Percentiles rank a stretch among this genome's conserved stretches.
Conservation (phyloP, 2,888 invertebrate genomes). For the Cordylochernes scorpioides region DNA sequence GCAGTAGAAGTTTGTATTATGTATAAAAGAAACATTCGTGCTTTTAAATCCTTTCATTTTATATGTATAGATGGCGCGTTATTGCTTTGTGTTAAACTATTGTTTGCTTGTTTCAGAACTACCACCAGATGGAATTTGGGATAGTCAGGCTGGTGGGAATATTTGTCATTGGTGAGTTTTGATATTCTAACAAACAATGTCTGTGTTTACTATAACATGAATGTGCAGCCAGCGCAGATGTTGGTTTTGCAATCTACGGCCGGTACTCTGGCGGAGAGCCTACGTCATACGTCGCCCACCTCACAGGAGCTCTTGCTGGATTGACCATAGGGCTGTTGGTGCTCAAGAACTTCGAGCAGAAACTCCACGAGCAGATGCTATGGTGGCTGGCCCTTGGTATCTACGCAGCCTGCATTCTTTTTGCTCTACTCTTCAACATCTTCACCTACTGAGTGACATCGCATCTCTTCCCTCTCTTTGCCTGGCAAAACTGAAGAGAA, state of each 20-base stretch:
- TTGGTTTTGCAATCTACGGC: slow-evolving; percentile 79
- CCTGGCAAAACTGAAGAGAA: too few species aligned
- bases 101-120: slow-evolving; percentile 40
- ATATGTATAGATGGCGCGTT: too few species aligned
- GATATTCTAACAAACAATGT: too few species aligned
- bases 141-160: slow-evolving; percentile 64
- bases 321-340: slow-evolving; percentile 76
- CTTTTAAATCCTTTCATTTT: too few species aligned
- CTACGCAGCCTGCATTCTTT: slow-evolving; percentile 70
- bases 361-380: slow-evolving; percentile 63
- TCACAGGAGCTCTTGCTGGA: slow-evolving; percentile 78
- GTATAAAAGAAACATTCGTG: too few species aligned
- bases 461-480: too few species aligned
- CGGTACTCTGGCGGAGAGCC: slow-evolving; percentile 39
- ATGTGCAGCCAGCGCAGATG: slow-evolving; percentile 34
- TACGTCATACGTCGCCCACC: slow-evolving; percentile 80
- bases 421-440: slow-evolving; percentile 73
- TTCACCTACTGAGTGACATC: slow-evolving; percentile 38
- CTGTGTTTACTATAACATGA: not conserved
- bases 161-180: slow-evolving; percentile 61
- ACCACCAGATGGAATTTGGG: slow-evolving; percentile 81
- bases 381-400: slow-evolving; percentile 88
- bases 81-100: too few species aligned
- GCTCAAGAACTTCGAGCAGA: slow-evolving; percentile 78
- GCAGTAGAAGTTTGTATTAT: too few species aligned